phyloP scores from a whole-genome alignment of 2,113 vertebrate species.

The Hypocryptadius cinnamomeus region DNA sequence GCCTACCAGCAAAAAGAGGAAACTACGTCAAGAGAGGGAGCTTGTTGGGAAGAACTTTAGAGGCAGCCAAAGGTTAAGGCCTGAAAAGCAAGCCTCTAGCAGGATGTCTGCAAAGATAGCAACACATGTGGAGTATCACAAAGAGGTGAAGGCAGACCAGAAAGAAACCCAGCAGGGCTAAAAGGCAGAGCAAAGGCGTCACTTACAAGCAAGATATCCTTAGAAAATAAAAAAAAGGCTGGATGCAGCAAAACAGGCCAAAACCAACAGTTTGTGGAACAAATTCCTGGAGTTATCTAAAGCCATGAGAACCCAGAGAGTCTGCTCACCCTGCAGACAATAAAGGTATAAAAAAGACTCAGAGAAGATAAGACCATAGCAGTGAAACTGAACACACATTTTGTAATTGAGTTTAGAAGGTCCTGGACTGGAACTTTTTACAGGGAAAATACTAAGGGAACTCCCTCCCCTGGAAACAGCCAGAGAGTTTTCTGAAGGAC shows the following conservation, averaged over 20 bases:
- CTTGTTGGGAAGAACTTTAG: background rate
- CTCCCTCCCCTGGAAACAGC: background rate
- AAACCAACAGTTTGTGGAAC: slow-evolving; percentile 38
- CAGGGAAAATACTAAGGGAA: background rate
- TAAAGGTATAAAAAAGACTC: background rate
- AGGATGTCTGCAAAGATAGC: slow-evolving; percentile 28
- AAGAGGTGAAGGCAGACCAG: background rate
- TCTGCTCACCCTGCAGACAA: background rate
- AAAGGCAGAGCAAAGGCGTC: background rate
- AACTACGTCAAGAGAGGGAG: background rate
- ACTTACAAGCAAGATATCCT: background rate
- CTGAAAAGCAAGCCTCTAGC: background rate
- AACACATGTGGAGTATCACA: background rate
- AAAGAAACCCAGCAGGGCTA: background rate
- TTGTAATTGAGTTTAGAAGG: background rate
- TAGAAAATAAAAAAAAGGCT: background rate
- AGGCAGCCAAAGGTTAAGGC: slow-evolving; percentile 33
- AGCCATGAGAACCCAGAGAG: background rate
- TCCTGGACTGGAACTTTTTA: background rate
- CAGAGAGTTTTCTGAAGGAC: background rate
- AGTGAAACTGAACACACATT: background rate
- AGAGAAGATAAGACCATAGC: background rate
- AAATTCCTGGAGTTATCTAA: slow-evolving; percentile 40
- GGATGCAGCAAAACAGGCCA: background rate
- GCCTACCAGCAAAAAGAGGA: background rate